Evolutionary conservation across 2,797 vertebrate species (phyloP).

Genomic region (Todus mexicanus): DNA sequence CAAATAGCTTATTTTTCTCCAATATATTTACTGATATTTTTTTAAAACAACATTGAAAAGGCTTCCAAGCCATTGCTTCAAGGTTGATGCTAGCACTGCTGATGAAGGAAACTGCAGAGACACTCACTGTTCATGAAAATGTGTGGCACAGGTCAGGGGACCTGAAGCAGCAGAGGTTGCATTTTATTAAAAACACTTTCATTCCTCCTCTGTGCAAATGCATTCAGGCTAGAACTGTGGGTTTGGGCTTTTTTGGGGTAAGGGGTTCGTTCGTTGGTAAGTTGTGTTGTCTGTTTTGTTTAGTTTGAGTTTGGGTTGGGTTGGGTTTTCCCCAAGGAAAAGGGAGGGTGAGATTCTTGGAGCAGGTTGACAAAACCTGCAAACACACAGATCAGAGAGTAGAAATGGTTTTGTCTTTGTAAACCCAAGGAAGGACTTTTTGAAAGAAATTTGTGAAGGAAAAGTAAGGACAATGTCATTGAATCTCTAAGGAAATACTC

Average conservation of each 20-base stretch:
- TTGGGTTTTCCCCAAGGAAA: background rate
- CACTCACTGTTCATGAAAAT: background rate
- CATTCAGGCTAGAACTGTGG: background rate
- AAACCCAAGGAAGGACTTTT: background rate
- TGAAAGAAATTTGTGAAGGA: background rate
- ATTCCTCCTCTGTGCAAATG: background rate
- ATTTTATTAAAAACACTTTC: background rate
- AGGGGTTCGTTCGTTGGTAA: fast-evolving
- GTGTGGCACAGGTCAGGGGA: background rate
- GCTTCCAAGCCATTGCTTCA: background rate
- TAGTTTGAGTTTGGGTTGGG: background rate
- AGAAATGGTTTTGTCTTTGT: background rate
- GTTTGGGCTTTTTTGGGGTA: fast-evolving
- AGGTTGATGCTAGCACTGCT: background rate
- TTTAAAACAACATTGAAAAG: background rate
- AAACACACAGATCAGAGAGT: background rate
- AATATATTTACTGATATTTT: background rate
- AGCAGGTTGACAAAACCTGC: background rate
- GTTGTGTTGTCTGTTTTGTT: background rate
- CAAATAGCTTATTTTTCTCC: background rate
- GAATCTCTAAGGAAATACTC: background rate
- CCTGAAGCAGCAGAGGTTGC: background rate
- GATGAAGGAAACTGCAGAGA: background rate
- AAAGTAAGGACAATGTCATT: background rate
- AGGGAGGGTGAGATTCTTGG: background rate